Evolutionary conservation across 2,113 vertebrate species (phyloP).

Genomic region (Scomber japonicus): DNA sequence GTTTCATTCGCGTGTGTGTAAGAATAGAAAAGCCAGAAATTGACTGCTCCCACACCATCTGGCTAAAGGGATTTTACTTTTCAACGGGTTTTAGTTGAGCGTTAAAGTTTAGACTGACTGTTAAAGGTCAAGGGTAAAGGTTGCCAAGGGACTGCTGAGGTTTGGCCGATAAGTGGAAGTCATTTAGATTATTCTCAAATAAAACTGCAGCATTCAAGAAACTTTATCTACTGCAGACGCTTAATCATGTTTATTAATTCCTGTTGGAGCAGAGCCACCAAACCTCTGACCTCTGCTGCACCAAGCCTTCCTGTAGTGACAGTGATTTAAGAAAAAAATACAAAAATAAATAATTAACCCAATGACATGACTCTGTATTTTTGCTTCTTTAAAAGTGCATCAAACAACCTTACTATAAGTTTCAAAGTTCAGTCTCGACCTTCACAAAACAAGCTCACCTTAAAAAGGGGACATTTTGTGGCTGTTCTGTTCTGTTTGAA

Average conservation of each 20-base stretch:
- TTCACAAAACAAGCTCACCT: no score
- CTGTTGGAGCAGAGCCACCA: background rate
- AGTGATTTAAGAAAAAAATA: background rate
- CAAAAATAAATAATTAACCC: background rate
- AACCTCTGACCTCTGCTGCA: slow-evolving; percentile 8
- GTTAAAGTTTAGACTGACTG: background rate
- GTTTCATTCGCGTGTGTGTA: slow-evolving; percentile 27
- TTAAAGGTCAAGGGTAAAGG: background rate
- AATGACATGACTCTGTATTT: background rate
- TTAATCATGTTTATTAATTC: slow-evolving; percentile 16
- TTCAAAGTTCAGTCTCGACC: no score
- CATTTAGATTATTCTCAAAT: slow-evolving; percentile 1
- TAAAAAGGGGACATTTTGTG: no score
- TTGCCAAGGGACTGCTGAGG: background rate
- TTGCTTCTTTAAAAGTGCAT: background rate
- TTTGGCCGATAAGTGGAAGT: background rate
- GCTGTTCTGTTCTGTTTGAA: background rate
- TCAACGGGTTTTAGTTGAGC: background rate
- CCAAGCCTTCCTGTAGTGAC: slow-evolving; percentile 3
- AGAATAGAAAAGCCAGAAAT: slow-evolving; percentile 49
- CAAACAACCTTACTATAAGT: background rate
- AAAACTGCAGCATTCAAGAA: background rate
- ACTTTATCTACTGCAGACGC: background rate
- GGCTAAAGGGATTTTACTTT: slow-evolving; percentile 16
- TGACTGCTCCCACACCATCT: background rate